Base-by-base conservation (phyloP, 2,797 vertebrate species). In the Anolis apletophallus region DNA sequence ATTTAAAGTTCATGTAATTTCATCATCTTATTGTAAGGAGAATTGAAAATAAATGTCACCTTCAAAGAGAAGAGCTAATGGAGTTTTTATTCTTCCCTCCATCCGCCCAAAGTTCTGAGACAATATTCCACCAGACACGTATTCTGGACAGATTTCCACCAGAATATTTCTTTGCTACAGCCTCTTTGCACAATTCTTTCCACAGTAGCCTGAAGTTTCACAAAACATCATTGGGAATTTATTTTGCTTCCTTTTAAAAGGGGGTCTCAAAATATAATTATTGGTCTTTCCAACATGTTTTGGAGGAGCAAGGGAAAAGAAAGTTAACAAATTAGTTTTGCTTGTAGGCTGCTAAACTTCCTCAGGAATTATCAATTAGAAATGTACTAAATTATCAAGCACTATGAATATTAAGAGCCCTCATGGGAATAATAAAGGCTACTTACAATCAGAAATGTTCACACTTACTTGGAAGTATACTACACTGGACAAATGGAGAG, bases 1-100 rank as follows among this genome's bases (percentile, higher is more conserved):
- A 92, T 94, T 93, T 92, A 92, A 94, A 94, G 85, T 93, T 92
- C 71, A 67, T 68, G 88, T 83, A 82, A 57, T 93, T 93, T 91
- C 91, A 71, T 90, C 90, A 32, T 81, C 78, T 0, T 14, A 10
- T 87, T 89, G 80, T 87, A 88, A 87, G 90, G 87, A 93, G 90
- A 86, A 87, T 88, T 79, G 90, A 85, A 94, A 95, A 95, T 91
- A 88, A 88, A 89, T 91, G 92, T 93, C 89, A 91, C 90, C 86
- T 94, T 91, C 87, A 83, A 87, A 46, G 0, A 72, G 85, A 90
- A 23, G 54, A 84, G 84, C 59, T 83, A 84, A 89, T 90, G 86
- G 81, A 84, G 91, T 87, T 93, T 87, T 87, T 52, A 59, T 72
- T 80, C 57, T n/a, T 26, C 1, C 32, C 23, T n/a, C 77, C 52